Evolutionary conservation across 2,888 invertebrate species (phyloP), one percentile per base, ranked within the genome.

Genomic region (Syrista parreyssii): DNA sequence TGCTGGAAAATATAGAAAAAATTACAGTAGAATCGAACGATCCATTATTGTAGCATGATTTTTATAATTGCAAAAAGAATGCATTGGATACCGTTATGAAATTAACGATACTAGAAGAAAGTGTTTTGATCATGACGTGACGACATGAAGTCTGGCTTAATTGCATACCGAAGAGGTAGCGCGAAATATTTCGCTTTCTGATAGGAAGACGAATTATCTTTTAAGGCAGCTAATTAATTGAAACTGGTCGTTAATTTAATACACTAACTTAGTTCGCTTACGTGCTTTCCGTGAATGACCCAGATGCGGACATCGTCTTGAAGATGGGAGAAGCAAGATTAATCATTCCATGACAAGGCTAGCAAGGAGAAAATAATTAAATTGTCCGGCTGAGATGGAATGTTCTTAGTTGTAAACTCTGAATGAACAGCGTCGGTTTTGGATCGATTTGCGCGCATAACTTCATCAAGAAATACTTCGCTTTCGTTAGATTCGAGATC

Each of bases 221-320:
- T 84, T 81, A 87, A 86, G 84, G 81, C 77, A 80, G 77, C 82
- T 86, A 86, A 88, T 88, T 88, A 86, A 88, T 88, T 82, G 81
- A 81, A 81, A 81, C 78, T 79, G 75, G 78, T 76, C 80, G 82
- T 79, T 87, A 84, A 86, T 88, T 88, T 82, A 85, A 87, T 84
- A 82, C 78, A 85, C 78, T 68, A 81, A 85, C 82, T 87, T 81
- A 82, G 78, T 84, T 78, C 68, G 75, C 74, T 55, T 68, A 73
- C 75, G 78, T 77, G 82, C 72, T 82, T 80, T 75, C 69, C 82
- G 78, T 75, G 80, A 85, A 84, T 84, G 87, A 86, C 84, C 84
- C 82, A 84, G 82, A 83, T 84, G 82, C 80, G 83, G 82, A 84
- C 83, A 81, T 80, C 79, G 81, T 80, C 79, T 76, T 55, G 76